Conservation (phyloP, 2,888 invertebrate genomes). For the Stenodera caucasica region DNA sequence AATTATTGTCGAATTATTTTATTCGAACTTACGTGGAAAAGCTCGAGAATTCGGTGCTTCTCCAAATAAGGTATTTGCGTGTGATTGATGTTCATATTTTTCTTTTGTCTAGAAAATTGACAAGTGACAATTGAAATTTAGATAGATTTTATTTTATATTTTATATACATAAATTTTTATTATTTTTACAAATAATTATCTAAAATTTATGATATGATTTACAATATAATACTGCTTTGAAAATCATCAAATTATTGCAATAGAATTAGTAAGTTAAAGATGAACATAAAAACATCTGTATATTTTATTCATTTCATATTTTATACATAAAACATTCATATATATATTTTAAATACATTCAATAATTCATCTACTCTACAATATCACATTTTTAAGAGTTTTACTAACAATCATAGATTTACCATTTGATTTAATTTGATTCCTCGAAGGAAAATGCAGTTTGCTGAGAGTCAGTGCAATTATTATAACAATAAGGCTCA, state of each 20-base stretch:
- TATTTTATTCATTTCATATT: neutral
- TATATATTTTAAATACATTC: constrained; percentile 18
- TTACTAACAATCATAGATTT: constrained; percentile 30
- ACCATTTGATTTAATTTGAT: constrained; percentile 12
- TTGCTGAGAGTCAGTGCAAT: constrained; percentile 5
- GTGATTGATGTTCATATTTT: constrained; percentile 48
- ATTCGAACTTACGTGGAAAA: constrained; percentile 61
- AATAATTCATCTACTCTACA: constrained; percentile 27
- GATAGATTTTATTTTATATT: neutral
- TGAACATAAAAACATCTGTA: neutral
- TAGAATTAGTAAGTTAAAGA: neutral
- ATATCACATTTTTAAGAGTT: constrained; percentile 42
- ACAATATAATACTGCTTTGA: constrained; percentile 5
- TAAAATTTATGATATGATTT: constrained; percentile 5
- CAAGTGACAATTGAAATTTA: neutral
- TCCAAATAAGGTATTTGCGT: constrained; percentile 67
- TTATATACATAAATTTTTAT: constrained; percentile 1
- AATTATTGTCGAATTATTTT: neutral
- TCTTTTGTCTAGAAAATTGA: neutral
- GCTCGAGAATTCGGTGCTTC: constrained; percentile 65
- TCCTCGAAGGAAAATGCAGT: constrained; percentile 2
- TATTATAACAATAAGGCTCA: constrained; percentile 2
- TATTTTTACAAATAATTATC: neutral
- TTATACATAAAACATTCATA: constrained; percentile 39
- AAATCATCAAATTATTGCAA: neutral